Base-by-base conservation (phyloP, 2,797 vertebrate species). In the Streptopelia turtur region DNA sequence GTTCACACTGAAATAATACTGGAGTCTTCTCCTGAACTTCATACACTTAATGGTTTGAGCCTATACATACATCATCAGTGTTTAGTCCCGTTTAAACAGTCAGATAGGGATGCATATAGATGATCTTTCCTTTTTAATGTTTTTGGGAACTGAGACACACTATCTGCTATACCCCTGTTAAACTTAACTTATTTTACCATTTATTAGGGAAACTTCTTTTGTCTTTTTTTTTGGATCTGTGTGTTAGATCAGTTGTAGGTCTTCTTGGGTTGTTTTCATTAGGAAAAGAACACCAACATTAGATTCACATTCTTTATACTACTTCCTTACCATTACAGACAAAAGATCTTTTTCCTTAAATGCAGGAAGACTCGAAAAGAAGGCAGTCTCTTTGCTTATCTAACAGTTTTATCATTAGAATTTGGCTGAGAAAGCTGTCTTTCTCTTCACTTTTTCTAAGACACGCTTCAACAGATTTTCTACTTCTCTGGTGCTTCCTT, bases 121-220 rank as follows among this genome's bases (percentile, higher is more conserved):
- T 63, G 27, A 28, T 81, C 37, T 55, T 80, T 79, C 6, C 10
- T 53, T 78, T 82, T 77, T 60, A 81, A 28, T 31, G 82, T 84
- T 83, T 86, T 28, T 47, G 33, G 56, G 39, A 93, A 91, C 69
- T 35, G 16, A 79, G 76, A 85, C 35, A 93, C 65, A 75, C 39
- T 37, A 94, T 91, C 68, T 93, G 47, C 23, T 76, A 94, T 82
- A 64, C 88, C 47, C 63, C 60, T 93, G 92, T 90, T 20, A 75
- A 87, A 75, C 39, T 45, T 70, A 76, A 59, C 16, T 53, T 60
- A 45, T 56, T 70, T 92, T 60, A 45, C 39, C 64, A 20, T 11
- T 75, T 83, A 45, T 53, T 64, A 63, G 24, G 20, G 35, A 45
- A 74, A 50, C 35, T 12, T 30, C 7, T 55, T 78, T 78, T 13